A percentile compares a stretch with the other conserved stretches of the same genome.
Conservation (phyloP, 2,797 vertebrate genomes). For the Brachymystax lenok region DNA sequence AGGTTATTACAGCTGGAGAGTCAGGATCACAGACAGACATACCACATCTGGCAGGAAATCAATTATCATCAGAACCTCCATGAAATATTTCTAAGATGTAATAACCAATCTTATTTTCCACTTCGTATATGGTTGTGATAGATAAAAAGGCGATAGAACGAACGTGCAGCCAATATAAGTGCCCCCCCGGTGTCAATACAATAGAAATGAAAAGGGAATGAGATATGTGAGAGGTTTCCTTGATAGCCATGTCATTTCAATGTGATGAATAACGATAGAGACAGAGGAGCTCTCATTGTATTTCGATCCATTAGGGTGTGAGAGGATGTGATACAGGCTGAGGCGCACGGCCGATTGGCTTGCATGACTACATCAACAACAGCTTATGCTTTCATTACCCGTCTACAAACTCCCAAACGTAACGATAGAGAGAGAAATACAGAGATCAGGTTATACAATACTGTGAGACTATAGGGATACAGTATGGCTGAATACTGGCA, state of each 20-base stretch:
- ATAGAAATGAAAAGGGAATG: constrained; percentile 35
- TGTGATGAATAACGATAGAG: not conserved
- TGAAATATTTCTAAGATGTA: constrained; percentile 52
- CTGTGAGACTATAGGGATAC: too few relatives aligned
- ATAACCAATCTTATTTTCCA: constrained; percentile 42
- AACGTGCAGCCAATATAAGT: constrained; percentile 23
- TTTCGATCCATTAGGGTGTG: constrained; percentile 22
- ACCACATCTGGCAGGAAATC: constrained; percentile 50
- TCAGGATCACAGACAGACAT: not conserved
- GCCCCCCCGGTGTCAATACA: constrained; percentile 18
- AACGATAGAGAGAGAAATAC: not conserved
- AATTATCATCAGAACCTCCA: constrained; percentile 50
- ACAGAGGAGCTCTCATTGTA: not conserved
- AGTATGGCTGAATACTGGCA: too few relatives aligned
- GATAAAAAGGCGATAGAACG: constrained; percentile 38
- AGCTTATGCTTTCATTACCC: constrained; percentile 39
- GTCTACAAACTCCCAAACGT: constrained; percentile 28
- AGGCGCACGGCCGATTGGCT: not conserved
- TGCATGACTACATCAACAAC: constrained; percentile 39
- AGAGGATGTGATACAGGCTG: constrained; percentile 17
- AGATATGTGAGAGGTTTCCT: not conserved
- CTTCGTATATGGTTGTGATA: not conserved
- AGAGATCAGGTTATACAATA: not conserved
- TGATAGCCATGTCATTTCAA: not conserved
- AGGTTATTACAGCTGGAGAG: constrained; percentile 40